phyloP scores from a whole-genome alignment of 2,113 vertebrate species.

The Cynopterus brachyotis region DNA sequence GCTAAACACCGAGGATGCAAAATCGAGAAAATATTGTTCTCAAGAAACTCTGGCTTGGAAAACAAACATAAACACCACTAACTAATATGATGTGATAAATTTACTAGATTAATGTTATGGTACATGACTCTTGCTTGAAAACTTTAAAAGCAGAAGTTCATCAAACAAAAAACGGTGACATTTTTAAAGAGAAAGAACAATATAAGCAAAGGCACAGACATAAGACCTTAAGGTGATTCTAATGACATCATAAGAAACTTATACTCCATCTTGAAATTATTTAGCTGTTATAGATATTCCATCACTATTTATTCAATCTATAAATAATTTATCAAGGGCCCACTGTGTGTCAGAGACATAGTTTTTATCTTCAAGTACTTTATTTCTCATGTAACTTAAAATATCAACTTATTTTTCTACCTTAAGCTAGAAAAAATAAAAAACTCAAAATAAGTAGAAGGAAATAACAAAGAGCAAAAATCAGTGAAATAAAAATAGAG shows the following conservation, averaged over 20 bases:
- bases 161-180: conserved; percentile 7
- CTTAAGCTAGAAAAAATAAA: conserved; percentile 16
- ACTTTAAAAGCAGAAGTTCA: conserved; percentile 19
- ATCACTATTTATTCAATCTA: neutral
- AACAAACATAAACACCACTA: neutral
- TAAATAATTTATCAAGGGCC: neutral
- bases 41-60: neutral
- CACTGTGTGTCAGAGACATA: neutral
- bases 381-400: conserved; percentile 35
- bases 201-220: neutral
- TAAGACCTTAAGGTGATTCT: neutral
- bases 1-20: neutral
- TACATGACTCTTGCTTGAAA: neutral
- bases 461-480: conserved; percentile 48
- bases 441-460: neutral
- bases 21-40: conserved; percentile 37
- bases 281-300: neutral
- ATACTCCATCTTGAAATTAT: neutral
- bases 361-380: neutral
- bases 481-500: neutral
- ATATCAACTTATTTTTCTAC: conserved; percentile 43
- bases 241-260: conserved; percentile 23
- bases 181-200: conserved; percentile 8
- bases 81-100: neutral
- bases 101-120: neutral